Conservation (phyloP, 1,140 invertebrate genomes). For the Meloidogyne floridensis region DNA sequence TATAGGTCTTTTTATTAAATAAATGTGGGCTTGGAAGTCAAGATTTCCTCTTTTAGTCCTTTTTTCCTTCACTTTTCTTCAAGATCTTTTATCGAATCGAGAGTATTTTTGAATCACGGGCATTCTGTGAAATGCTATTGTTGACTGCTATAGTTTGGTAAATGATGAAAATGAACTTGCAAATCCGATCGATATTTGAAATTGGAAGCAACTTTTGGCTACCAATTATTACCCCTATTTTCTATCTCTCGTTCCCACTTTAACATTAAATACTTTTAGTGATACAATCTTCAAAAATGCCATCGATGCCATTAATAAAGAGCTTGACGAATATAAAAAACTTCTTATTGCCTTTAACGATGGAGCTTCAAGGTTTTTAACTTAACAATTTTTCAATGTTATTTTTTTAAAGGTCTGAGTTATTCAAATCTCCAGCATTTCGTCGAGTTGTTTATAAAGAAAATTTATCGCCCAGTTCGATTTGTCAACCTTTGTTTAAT, state of each 20-base stretch:
- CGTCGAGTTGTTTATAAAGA: constrained; percentile 38
- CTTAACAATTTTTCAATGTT: background rate
- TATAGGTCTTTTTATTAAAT: background rate
- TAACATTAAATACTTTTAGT: background rate
- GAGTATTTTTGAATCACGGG: too few species aligned
- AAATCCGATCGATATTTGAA: too few species aligned
- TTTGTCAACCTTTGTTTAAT: constrained; percentile 32
- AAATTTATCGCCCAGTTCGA: constrained; percentile 40
- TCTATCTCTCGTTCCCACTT: background rate
- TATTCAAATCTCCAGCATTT: constrained; percentile 18
- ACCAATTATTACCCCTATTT: too few species aligned
- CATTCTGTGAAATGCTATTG: too few species aligned
- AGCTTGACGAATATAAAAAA: constrained; percentile 21
- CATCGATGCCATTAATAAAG: constrained; percentile 1
- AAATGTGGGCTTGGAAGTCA: too few species aligned
- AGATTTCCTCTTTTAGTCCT: too few species aligned
- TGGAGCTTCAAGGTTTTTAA: constrained; percentile 1
- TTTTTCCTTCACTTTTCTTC: too few species aligned
- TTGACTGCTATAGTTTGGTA: too few species aligned
- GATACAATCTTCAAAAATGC: constrained; percentile 11
- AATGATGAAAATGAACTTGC: too few species aligned
- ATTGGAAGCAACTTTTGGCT: too few species aligned
- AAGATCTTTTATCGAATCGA: too few species aligned
- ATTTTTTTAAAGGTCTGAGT: background rate
- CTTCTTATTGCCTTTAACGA: constrained; percentile 9